Conservation (phyloP, 2,888 invertebrate genomes). For the Torymus texanus region DNA sequence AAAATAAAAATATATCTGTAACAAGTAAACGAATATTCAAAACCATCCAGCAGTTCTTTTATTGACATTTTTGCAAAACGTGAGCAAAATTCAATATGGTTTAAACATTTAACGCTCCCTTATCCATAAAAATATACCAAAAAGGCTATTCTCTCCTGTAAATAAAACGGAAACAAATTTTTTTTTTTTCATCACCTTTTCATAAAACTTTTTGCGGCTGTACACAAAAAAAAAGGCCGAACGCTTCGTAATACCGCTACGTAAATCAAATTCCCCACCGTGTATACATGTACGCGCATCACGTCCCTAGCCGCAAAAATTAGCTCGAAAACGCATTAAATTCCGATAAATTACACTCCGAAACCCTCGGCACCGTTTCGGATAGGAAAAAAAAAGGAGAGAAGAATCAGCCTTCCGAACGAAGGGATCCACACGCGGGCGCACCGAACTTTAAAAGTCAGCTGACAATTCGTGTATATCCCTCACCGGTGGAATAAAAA, state of each 20-base stretch:
- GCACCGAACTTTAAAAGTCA: conserved; percentile 36
- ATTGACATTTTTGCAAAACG: not conserved
- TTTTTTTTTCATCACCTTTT: too few species aligned
- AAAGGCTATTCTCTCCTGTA: not conserved
- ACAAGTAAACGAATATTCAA: too few species aligned
- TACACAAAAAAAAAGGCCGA: too few species aligned
- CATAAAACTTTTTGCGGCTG: too few species aligned
- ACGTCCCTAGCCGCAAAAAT: conserved; percentile 10
- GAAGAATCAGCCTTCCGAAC: not conserved
- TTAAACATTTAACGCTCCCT: too few species aligned
- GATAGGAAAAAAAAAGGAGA: not conserved
- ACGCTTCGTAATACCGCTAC: not conserved
- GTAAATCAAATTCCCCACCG: not conserved
- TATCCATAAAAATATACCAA: too few species aligned
- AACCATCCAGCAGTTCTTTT: not conserved
- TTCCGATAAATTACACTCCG: conserved; percentile 7
- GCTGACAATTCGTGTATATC: conserved; percentile 33
- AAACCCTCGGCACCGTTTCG: not conserved
- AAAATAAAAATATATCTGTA: too few species aligned
- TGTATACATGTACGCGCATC: not conserved
- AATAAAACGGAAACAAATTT: not conserved
- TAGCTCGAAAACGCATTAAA: conserved; percentile 15
- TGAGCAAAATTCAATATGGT: not conserved
- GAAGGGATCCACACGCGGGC: not conserved
- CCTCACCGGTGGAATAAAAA: conserved; percentile 16